Evolutionary conservation across 1,140 invertebrate species (phyloP).

Genomic region (Drosophila rhopaloa): DNA sequence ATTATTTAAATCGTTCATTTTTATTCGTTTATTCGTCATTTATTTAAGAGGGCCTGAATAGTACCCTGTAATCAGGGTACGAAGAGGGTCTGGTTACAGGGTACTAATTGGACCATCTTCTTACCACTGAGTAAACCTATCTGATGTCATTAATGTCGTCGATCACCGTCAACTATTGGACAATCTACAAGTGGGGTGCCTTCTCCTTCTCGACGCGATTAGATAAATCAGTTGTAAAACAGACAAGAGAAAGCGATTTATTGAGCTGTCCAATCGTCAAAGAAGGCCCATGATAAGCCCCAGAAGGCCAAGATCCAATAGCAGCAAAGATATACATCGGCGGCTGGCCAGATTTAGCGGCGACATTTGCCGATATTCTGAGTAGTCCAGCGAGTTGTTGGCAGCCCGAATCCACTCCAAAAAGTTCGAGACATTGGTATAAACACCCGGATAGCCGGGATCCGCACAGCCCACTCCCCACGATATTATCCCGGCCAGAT

Average conservation of each 20-base stretch:
- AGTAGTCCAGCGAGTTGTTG: constrained; percentile 30
- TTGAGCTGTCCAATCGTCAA: constrained; percentile 9
- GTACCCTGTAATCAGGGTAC: too few relatives aligned
- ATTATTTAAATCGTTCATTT: too few relatives aligned
- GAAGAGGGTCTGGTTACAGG: too few relatives aligned
- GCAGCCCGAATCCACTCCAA: constrained; percentile 86
- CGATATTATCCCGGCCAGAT: constrained; percentile 88
- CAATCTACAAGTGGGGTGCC: constrained; percentile 20
- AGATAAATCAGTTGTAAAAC: constrained; percentile 32
- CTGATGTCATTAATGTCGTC: constrained; percentile 26
- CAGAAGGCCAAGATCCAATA: background rate
- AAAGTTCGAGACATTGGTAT: constrained; percentile 88
- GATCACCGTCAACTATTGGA: constrained; percentile 18
- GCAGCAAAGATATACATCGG: background rate
- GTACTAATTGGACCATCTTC: background rate
- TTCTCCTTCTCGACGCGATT: constrained; percentile 5
- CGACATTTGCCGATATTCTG: background rate
- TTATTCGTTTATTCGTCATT: too few relatives aligned
- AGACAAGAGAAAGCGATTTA: constrained; percentile 30
- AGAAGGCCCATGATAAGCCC: background rate
- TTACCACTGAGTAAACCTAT: background rate
- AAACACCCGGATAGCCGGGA: constrained; percentile 88
- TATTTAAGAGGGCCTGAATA: too few relatives aligned
- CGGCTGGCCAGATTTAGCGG: background rate
- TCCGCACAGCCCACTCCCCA: constrained; percentile 89